Evolutionary conservation across 2,888 invertebrate genomes (phyloP).

Genomic region (Sinhomidia bicolor): DNA sequence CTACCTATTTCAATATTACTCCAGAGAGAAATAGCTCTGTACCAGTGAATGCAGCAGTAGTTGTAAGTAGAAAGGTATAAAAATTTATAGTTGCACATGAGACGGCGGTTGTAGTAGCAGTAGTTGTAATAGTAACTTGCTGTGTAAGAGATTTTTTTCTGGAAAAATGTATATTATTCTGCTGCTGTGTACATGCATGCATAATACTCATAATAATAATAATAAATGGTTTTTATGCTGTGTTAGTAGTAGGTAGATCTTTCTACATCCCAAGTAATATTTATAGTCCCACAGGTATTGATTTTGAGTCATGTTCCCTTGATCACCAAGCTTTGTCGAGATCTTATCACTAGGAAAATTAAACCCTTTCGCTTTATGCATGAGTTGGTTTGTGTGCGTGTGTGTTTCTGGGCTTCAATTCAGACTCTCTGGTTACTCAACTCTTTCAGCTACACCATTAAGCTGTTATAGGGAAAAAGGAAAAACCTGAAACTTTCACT

Average conservation of each 20-base stretch:
- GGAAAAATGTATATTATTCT: neutral
- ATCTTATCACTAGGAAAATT: constrained; percentile 71
- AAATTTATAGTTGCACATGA: constrained; percentile 3
- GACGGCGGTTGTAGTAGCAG: neutral
- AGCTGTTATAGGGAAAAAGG: neutral
- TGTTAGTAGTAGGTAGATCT: constrained; percentile 12
- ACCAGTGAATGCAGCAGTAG: neutral
- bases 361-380: constrained; percentile 51
- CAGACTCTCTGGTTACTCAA: no score
- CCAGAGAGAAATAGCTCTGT: constrained; percentile 11
- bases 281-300: constrained; percentile 73
- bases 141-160: neutral
- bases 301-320: constrained; percentile 73
- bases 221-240: no score
- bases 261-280: constrained; percentile 46
- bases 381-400: constrained; percentile 2
- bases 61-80: constrained; percentile 7
- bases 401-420: neutral
- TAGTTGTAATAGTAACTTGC: neutral
- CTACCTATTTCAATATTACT: constrained; percentile 41
- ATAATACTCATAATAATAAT: constrained; percentile 30
- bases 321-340: constrained; percentile 70
- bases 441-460: neutral
- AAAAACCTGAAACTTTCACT: no score
- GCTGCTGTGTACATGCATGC: neutral